Conservation (phyloP, 2,797 vertebrate genomes). For the Nannoperca australis region DNA sequence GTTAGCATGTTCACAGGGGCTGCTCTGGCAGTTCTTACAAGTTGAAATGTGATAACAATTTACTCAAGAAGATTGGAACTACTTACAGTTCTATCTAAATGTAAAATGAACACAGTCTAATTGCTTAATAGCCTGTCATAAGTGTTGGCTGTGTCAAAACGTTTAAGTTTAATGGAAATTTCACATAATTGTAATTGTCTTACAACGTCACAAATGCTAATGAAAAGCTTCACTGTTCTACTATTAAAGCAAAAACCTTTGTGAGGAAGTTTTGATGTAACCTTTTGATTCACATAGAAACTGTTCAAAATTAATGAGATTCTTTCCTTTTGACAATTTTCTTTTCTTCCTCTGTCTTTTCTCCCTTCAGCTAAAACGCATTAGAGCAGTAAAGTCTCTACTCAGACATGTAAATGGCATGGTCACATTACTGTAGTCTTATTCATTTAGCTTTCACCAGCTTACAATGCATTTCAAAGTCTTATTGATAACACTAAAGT, state of each 20-base stretch:
- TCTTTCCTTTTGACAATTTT: constrained; percentile 43
- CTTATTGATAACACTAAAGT: constrained; percentile 15
- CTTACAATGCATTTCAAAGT: constrained; percentile 18
- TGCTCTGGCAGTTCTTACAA: constrained; percentile 8
- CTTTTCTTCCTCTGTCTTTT: constrained; percentile 20
- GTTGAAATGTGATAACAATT: constrained; percentile 15
- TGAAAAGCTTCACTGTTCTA: constrained; percentile 21
- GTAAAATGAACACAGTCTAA: constrained; percentile 44
- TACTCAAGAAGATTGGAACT: constrained; percentile 13
- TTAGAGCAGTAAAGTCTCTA: constrained; percentile 10
- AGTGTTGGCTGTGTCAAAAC: constrained; percentile 41
- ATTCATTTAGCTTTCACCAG: constrained; percentile 32
- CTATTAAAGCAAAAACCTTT: constrained; percentile 45
- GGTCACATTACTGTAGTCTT: constrained; percentile 14
- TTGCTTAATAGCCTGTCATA: constrained; percentile 28
- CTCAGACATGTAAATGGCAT: constrained; percentile 30
- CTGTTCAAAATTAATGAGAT: constrained; percentile 55
- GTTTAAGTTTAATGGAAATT: constrained; percentile 29
- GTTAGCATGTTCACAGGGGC: not conserved
- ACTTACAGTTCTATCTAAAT: constrained; percentile 14
- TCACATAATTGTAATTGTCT: constrained; percentile 27
- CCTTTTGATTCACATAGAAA: constrained; percentile 39
- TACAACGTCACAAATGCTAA: constrained; percentile 38
- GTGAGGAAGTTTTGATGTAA: constrained; percentile 15
- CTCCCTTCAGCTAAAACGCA: constrained; percentile 16